Base-by-base conservation (phyloP, 2,113 vertebrate genomes). In the Sinocyclocheilus anshuiensis region DNA sequence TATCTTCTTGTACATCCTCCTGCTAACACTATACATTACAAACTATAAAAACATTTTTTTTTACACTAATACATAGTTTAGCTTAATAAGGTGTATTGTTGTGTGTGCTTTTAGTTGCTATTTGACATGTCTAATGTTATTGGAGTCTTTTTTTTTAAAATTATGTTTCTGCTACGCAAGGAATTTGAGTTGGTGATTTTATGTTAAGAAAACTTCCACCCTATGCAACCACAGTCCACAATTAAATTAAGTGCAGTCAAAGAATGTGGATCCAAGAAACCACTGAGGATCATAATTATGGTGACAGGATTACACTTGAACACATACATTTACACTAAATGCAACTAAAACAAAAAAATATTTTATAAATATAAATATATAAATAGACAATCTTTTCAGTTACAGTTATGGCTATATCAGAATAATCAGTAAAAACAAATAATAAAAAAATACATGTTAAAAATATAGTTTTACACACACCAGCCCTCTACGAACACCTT, bases 141-240 rank as follows among this genome's bases (percentile, higher is more conserved):
- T 42, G 7, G 15, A 12, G 13, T 2, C n/a, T 12, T 12, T 50
- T 50, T 1, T 45, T 45, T 4, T 39, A n/a, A 1, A 7, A 9
- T 42, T 9, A 42, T 42, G 42, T 8, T 8, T 42, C 42, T 42
- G 42, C 48, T 15, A 50, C 5, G 13, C 39, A 75, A n/a, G 20
- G 22, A 24, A 7, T 75, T 48, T 76, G n/a, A 24, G 42, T 22
- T 76, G 74, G 42, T 16, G 3, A 76, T 76, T 76, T 26, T 16
- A 50, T 76, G 42, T 50, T 76, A 76, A 16, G 74, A 76, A 76
- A 76, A 76, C 74, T 22, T 75, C 36, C 72, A 45, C 4, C 39
- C 6, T 74, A 20, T n/a, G 71, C 10, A 74, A 74, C 71, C 39
- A 24, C 72, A 42, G 71, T 74, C 71, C 36, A 74, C 20, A 74